Percentiles rank a stretch among this genome's conserved stretches.
Conservation (phyloP, 2,797 vertebrate species). For the Cygnus olor region DNA sequence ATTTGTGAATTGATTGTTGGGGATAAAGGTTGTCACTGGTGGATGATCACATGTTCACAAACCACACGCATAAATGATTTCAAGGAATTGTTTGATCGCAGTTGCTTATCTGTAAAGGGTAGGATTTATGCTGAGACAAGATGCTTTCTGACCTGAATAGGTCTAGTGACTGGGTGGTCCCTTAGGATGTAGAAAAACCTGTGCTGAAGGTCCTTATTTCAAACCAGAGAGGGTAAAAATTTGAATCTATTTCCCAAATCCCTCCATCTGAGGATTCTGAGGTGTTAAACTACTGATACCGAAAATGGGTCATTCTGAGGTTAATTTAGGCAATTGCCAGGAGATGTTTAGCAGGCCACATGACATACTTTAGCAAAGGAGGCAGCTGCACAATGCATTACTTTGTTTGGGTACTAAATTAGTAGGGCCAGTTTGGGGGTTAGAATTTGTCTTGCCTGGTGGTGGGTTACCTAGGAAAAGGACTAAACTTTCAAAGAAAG, state of each 20-base stretch:
- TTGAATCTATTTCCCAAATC: neutral
- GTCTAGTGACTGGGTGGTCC: neutral
- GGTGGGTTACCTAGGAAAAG: constrained; percentile 2
- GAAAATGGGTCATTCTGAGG: neutral
- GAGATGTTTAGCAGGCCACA: neutral
- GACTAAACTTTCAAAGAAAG: neutral
- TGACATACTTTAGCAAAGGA: neutral
- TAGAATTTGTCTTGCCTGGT: neutral
- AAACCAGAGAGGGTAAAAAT: neutral
- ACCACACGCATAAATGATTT: neutral
- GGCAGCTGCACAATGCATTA: neutral
- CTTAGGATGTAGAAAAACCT: neutral
- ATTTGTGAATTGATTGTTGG: neutral
- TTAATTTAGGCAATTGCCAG: neutral
- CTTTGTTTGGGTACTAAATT: neutral
- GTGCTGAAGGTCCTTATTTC: neutral
- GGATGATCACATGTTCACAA: neutral
- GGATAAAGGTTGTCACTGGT: neutral
- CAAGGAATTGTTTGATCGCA: neutral
- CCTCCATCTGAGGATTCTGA: neutral
- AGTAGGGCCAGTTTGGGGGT: neutral
- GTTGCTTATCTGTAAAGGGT: neutral
- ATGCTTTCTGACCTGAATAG: neutral
- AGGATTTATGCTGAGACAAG: neutral
- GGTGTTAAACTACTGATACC: fast-evolving